Evolutionary conservation across 2,113 vertebrate species (phyloP), one percentile per base, ranked within the genome.

Genomic region (Nothocercus julius): DNA sequence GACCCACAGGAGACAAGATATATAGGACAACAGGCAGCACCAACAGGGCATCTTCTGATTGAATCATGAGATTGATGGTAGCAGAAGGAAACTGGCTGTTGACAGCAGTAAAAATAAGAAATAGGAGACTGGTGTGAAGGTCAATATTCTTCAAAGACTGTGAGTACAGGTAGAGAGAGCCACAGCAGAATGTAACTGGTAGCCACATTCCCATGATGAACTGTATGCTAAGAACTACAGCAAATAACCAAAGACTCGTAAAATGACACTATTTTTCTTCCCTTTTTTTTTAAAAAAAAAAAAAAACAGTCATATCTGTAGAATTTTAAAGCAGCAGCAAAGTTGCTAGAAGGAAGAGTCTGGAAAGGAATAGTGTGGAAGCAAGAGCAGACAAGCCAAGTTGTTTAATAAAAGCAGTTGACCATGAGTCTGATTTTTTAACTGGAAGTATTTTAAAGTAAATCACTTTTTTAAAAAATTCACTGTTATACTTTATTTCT

Each of bases 251-350:
- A 7, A 45, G 59, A 27, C 36, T 6, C 22, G 17, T n/a, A 59
- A 32, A 20, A 2, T 19, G 22, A 47, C 38, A 62, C 1, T 0
- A 6, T 36, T 36, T 36, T 36, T 36, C 8, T 36, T 36, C 8
- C 8, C 36, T 8, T 36, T 36, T 36, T 36, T 36, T 36, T 36
- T 36, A 7, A 36, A 36, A 36, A 36, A 36, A 36, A 36, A 36
- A 36, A 36, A 36, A 36, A 36, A 36, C 6, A 36, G 36, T 36
- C 36, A 38, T 44, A 61, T 2, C 2, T 40, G 49, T 27, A 51
- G 40, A 56, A 44, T 67, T 88, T 83, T 66, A 53, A 42, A 82
- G 47, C 45, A 62, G 38, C 13, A 49, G 32, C 51, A 61, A 36
- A 67, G 8, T 66, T 40, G 27, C 27, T 61, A 67, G 73, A 84